These are phyloP conservation scores for Sesamia inferens DNA, from an alignment of 2,888 invertebrate genomes.

Conservation along the genomic window DNA sequence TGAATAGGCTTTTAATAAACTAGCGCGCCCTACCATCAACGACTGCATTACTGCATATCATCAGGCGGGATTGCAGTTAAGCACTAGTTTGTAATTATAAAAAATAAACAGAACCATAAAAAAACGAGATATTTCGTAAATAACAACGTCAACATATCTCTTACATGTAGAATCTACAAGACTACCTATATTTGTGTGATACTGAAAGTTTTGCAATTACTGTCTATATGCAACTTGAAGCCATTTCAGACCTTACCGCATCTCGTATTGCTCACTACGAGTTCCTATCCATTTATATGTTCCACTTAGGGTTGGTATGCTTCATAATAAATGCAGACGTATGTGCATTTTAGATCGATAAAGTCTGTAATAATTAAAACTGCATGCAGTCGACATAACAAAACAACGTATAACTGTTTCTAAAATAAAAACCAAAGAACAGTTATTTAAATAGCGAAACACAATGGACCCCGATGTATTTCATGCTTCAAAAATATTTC, in stretches of 20 bases:
- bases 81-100: too few relatives aligned
- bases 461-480: conserved; percentile 30
- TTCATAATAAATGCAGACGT: background rate
- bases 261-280: conserved; percentile 35
- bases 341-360: background rate
- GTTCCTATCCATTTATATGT: conserved; percentile 17
- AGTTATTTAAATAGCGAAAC: conserved; percentile 22
- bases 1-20: too few relatives aligned
- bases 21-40: too few relatives aligned
- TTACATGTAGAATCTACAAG: conserved; percentile 1
- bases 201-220: conserved; percentile 56
- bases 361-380: background rate
- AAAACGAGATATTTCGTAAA: background rate
- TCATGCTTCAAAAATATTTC: conserved; percentile 47
- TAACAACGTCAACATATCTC: background rate
- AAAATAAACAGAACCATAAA: background rate
- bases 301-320: background rate
- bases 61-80: too few relatives aligned
- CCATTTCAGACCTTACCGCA: conserved; percentile 37
- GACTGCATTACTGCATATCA: too few relatives aligned
- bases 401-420: background rate
- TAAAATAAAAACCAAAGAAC: conserved; percentile 1
- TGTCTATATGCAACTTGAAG: conserved; percentile 42
- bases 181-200: conserved; percentile 13
- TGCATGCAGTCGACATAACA: background rate